Evolutionary conservation across 2,113 vertebrate genomes (phyloP), one percentile per base, ranked within the genome.

Genomic region (Prolemur simus): DNA sequence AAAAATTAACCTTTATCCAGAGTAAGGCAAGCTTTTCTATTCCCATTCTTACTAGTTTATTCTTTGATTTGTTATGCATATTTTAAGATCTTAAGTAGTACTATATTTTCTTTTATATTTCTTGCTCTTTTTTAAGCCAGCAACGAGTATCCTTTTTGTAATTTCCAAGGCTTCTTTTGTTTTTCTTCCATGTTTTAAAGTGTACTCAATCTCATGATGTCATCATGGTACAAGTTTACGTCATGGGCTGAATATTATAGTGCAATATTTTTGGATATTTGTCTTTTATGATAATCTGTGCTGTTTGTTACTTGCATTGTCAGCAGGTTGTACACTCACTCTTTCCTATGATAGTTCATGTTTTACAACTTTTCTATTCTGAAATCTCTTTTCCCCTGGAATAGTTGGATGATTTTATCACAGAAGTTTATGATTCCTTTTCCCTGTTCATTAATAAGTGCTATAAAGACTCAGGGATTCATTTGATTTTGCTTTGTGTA

Each of bases 51-150:
- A 11, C 3, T 64, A 69, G 25, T 85, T 96, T 90, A 84, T 39
- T 91, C 29, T 87, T 85, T 77, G 82, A 93, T 88, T 81, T 96
- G 25, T 81, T 76, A 18, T 54, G 1, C 13, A 25, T 86, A 69
- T 60, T 95, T 93, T 89, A 92, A 64, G 8, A 78, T 71, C 20
- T 71, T 91, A 71, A 56, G n/a, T 84, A 92, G 18, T 81, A 29
- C 39, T 80, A 1, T 91, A 47, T 60, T 78, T 94, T 94, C 54
- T 76, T 83, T 94, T 92, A 29, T 32, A 69, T 64, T 90, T 94
- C 54, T 89, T 96, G 34, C n/a, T 89, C 12, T 76, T 90, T 73
- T 47, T 80, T 73, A 71, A 93, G 56, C n/a, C 63, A 58, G 9
- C 23, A 69, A 2, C 84, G 78, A 89, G 42, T 73, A 73, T 56